Conservation (phyloP, 2,888 invertebrate genomes). For the Marasmarcha lunaedactyla region DNA sequence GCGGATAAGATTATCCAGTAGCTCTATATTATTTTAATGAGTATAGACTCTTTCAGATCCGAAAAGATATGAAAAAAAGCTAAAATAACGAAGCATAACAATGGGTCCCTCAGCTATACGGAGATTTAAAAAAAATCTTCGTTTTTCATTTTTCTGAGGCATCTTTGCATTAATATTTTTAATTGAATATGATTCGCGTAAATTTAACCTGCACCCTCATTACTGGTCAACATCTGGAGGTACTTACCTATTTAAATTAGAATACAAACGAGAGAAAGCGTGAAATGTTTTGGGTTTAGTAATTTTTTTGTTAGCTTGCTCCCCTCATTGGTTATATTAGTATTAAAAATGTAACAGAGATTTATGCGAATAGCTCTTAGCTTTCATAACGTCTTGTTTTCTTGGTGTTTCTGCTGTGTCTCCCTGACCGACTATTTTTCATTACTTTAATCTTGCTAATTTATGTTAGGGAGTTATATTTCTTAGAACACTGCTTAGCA, state of each 20-base stretch:
- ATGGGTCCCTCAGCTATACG: constrained; percentile 48
- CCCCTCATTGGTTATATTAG: constrained; percentile 67
- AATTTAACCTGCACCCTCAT: constrained; percentile 39
- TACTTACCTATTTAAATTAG: constrained; percentile 56
- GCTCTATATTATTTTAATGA: constrained; percentile 71
- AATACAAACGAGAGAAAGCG: constrained; percentile 57
- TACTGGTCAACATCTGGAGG: constrained; percentile 60
- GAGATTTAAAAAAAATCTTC: constrained; percentile 38
- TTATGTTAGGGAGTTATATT: not conserved
- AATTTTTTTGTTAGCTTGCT: constrained; percentile 38
- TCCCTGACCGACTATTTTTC: constrained; percentile 70
- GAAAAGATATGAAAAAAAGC: constrained; percentile 57
- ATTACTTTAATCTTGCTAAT: constrained; percentile 21
- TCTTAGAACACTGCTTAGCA: too few relatives aligned
- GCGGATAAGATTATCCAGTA: constrained; percentile 70
- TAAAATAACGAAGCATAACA: constrained; percentile 65
- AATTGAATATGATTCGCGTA: too few relatives aligned
- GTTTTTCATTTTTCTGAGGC: constrained; percentile 20
- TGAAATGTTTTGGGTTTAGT: constrained; percentile 42
- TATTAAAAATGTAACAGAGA: constrained; percentile 71
- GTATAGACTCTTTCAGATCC: constrained; percentile 66
- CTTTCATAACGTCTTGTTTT: constrained; percentile 69
- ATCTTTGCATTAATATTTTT: constrained; percentile 54
- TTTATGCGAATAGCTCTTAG: constrained; percentile 71
- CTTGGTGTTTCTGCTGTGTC: constrained; percentile 63